A percentile compares a stretch with the other conserved stretches of the same genome.
Conservation (phyloP, 1,140 invertebrate species). For the Drosophila subobscura region DNA sequence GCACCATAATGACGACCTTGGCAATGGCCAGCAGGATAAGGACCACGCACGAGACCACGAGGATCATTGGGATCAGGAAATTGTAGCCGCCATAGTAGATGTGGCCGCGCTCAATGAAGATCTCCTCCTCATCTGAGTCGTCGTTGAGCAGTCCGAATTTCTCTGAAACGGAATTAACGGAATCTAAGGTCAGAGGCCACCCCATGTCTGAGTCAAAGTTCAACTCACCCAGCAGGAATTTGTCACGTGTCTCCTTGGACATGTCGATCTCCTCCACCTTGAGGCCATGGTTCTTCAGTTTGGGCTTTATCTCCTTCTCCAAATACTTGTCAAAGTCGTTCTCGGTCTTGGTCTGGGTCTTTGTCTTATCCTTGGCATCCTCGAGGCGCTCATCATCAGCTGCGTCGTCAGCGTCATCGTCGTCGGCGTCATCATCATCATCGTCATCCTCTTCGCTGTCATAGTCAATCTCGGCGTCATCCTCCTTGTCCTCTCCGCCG, state of each 20-base stretch:
- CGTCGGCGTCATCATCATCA: constrained; percentile 59
- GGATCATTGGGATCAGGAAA: constrained; percentile 84
- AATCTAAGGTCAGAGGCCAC: background rate
- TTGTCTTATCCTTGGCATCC: constrained; percentile 72
- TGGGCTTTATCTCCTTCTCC: constrained; percentile 45
- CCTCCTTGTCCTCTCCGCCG: constrained; percentile 82
- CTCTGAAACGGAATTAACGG: constrained; percentile 30
- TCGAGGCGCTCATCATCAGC: constrained; percentile 54
- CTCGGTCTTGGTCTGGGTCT: constrained; percentile 27
- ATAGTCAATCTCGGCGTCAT: constrained; percentile 49
- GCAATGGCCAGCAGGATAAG: constrained; percentile 84
- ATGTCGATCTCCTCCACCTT: constrained; percentile 77
- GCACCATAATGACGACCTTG: constrained; percentile 84
- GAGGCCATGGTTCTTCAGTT: constrained; percentile 60
- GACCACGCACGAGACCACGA: constrained; percentile 84
- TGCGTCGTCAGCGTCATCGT: constrained; percentile 52
- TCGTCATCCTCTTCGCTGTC: constrained; percentile 70
- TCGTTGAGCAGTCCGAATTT: constrained; percentile 63
- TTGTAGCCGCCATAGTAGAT: constrained; percentile 84
- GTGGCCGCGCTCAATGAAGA: constrained; percentile 82
- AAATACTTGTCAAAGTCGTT: constrained; percentile 26
- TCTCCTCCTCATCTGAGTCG: constrained; percentile 79
- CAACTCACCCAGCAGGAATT: constrained; percentile 69
- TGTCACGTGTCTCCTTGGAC: constrained; percentile 80
- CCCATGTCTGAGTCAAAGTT: background rate